Evolutionary conservation across 37 sponge, comb jelly and placozoan genomes (phyloP).

Genomic region (Crambe crambe): DNA sequence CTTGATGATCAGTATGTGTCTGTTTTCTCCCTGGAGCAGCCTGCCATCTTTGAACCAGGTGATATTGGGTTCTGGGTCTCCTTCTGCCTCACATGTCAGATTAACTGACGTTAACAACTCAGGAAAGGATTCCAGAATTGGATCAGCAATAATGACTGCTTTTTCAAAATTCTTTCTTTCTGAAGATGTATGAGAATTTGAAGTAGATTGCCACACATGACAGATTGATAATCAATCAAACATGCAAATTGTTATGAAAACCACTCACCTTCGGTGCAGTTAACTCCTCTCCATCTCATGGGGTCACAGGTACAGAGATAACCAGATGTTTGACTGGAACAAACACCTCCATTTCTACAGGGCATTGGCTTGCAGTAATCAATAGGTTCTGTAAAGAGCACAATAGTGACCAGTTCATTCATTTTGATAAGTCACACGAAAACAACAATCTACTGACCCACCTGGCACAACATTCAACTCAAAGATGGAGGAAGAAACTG

Average conservation of each 20-base stretch:
- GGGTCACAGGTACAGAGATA: constrained; percentile 27
- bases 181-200: background rate
- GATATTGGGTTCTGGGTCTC: constrained; percentile 33
- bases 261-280: too few species aligned
- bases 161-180: background rate
- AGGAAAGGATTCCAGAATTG: too few species aligned
- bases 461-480: constrained; percentile 8
- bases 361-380: constrained; percentile 6
- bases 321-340: background rate
- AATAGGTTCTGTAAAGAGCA: constrained; percentile 3
- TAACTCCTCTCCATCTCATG: background rate
- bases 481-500: background rate
- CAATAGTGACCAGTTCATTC: too few species aligned
- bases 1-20: background rate
- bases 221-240: background rate
- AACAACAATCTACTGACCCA: background rate
- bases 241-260: constrained; percentile 5
- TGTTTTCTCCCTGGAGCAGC: background rate
- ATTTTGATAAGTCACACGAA: too few species aligned
- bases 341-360: constrained; percentile 39
- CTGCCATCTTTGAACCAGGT: constrained; percentile 38
- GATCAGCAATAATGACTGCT: too few species aligned
- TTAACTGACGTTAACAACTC: too few species aligned
- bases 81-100: constrained; percentile 24
- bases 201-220: background rate